phyloP scores from a whole-genome alignment of 2,797 vertebrate genomes.

The Micromesistius poutassou region DNA sequence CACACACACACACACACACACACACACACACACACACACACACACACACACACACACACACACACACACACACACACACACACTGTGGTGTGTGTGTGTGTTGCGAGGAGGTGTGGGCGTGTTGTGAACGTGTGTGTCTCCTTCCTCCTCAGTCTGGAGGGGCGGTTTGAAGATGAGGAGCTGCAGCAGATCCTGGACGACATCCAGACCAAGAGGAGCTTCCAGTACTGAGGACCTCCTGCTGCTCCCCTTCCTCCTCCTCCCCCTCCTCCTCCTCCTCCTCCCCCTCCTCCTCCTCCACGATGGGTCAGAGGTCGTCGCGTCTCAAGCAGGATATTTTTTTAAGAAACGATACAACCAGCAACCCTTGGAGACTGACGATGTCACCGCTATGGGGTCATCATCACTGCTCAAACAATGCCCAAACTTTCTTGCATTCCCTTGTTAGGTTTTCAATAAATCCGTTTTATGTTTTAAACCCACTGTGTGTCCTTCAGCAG shows the following conservation, averaged over 20 bases:
- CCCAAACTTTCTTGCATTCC: not conserved
- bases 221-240: conserved; percentile 81
- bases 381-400: not conserved
- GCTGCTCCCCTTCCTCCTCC: not conserved
- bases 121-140: not conserved
- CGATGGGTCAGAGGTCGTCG: not conserved
- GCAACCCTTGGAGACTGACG: not conserved
- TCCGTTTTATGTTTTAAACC: not conserved
- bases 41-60: no score
- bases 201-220: conserved; percentile 97
- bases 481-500: not conserved
- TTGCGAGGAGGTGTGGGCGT: no score
- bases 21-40: no score
- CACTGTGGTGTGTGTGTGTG: not conserved
- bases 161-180: conserved; percentile 94
- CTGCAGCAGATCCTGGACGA: conserved; percentile 96
- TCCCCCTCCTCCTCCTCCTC: no score
- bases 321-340: not conserved
- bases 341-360: not conserved
- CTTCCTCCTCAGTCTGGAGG: conserved; percentile 79
- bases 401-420: not conserved
- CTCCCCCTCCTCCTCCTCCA: not conserved
- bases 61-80: no score
- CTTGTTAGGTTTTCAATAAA: conserved; percentile 1
- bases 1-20: no score